Evolutionary conservation across 1,140 invertebrate species (phyloP).

Genomic region (Potamilus streckersoni): DNA sequence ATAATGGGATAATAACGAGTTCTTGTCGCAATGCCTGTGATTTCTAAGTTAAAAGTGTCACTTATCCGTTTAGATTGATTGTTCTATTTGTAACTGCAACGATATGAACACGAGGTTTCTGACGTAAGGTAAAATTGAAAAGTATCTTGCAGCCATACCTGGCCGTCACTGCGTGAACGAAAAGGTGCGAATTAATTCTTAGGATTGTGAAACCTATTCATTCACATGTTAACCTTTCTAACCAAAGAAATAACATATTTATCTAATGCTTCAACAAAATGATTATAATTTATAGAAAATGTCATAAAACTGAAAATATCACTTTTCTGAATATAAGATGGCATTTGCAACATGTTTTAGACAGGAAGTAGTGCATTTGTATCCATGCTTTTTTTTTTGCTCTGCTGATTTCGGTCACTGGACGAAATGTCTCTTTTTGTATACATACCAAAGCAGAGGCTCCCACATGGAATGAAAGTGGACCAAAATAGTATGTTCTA

Average conservation of each 20-base stretch:
- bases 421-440: background rate
- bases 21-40: background rate
- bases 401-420: background rate
- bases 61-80: background rate
- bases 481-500: background rate
- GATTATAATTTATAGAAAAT: too few species aligned
- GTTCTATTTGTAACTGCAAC: background rate
- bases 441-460: conserved; percentile 8
- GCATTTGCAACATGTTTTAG: too few species aligned
- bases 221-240: background rate
- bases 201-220: conserved; percentile 6
- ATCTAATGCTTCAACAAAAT: too few species aligned
- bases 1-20: too few species aligned
- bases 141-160: background rate
- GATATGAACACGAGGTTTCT: conserved; percentile 13
- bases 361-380: too few species aligned
- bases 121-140: conserved; percentile 11
- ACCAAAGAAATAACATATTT: too few species aligned
- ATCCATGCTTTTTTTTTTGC: too few species aligned
- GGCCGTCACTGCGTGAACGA: conserved; percentile 18
- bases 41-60: background rate
- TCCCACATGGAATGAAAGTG: conserved; percentile 5
- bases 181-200: conserved; percentile 1
- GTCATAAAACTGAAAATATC: too few species aligned
- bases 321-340: too few species aligned